Percentiles rank a stretch among this genome's conserved stretches.
Evolutionary conservation across 2,797 vertebrate species (phyloP).

Genomic region (Typhlichthys eigenmanni): DNA sequence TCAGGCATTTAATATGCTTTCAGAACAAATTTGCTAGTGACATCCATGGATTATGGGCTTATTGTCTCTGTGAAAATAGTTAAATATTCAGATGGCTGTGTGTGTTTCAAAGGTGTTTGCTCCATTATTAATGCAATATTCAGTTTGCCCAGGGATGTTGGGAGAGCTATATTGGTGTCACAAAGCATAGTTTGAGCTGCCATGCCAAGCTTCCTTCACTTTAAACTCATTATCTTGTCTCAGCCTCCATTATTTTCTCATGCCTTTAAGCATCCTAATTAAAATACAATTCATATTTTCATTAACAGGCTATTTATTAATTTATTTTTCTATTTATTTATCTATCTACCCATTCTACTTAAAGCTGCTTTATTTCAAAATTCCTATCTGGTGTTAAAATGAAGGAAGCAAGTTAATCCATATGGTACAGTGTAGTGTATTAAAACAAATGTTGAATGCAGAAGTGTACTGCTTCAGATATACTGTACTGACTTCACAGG

Average conservation of each 20-base stretch:
- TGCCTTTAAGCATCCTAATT: conserved; percentile 79
- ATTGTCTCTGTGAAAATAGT: conserved; percentile 51
- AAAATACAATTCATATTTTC: conserved; percentile 68
- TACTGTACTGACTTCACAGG: too few species aligned
- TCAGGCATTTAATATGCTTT: conserved; percentile 30
- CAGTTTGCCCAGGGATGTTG: conserved; percentile 51
- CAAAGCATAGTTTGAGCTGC: conserved; percentile 60
- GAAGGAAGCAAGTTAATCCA: conserved; percentile 9
- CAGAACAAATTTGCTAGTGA: conserved; percentile 30
- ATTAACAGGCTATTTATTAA: conserved; percentile 49
- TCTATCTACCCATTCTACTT: conserved; percentile 45
- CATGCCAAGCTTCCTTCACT: conserved; percentile 68
- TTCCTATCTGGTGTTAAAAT: conserved; percentile 39
- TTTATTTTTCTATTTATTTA: conserved; percentile 60
- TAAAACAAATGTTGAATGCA: background rate
- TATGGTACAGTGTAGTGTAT: conserved; percentile 22
- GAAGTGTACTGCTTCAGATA: background rate
- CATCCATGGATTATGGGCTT: conserved; percentile 27
- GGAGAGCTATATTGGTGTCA: conserved; percentile 65
- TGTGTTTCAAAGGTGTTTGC: conserved; percentile 67
- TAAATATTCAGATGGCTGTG: conserved; percentile 64
- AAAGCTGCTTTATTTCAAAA: conserved; percentile 48
- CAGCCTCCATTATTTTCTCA: conserved; percentile 72
- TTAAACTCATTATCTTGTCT: conserved; percentile 75
- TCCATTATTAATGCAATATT: conserved; percentile 71